Base-by-base conservation (phyloP, 2,113 vertebrate genomes). In the Calidris pygmaea region DNA sequence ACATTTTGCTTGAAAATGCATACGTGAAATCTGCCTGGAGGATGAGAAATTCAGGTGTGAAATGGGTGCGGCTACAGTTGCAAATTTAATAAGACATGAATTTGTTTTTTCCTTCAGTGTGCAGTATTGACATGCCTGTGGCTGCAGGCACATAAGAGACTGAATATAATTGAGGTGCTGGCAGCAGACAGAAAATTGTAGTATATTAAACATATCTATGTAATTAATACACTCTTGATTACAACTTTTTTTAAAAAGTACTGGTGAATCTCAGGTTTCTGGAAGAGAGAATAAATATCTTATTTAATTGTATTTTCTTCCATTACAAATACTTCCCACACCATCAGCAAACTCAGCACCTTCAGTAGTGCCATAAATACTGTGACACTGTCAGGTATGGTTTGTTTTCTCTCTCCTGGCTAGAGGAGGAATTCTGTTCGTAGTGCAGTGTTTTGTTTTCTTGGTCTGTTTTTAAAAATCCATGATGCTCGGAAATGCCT, bases 31-130 rank as follows among this genome's bases (percentile, higher is more conserved):
- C 66, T 94, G 93, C 96, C 98, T 94, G 91, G 68, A 97, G 97
- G 97, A 96, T 95, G 96, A 97, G 90, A 96, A 97, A 95, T 97
- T 98, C 94, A 97, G 82, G 96, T 96, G 95, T 98, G 97, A 98
- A 98, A 96, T 93, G 85, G 85, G 93, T 97, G 97, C 67, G 85
- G 97, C 95, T 97, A 98, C 94, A 96, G 82, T 97, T 97, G 89
- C 95, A 94, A 95, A 97, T 94, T 96, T 98, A 98, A 97, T 96
- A 96, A 98, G 90, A 88, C n/a, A 66, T 53, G 83, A 78, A 77
- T 97, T 84, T 93, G 27, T 71, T 93, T 95, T 92, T 97, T 96
- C 74, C 84, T 97, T 97, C 84, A 88, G 96, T 95, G 96, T 86
- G 85, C 62, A n/a, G 98, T 95, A 95, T 95, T 47, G 80, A 97